Evolutionary conservation across 2,797 vertebrate species (phyloP).

Genomic region (Gephyroberyx darwinii): DNA sequence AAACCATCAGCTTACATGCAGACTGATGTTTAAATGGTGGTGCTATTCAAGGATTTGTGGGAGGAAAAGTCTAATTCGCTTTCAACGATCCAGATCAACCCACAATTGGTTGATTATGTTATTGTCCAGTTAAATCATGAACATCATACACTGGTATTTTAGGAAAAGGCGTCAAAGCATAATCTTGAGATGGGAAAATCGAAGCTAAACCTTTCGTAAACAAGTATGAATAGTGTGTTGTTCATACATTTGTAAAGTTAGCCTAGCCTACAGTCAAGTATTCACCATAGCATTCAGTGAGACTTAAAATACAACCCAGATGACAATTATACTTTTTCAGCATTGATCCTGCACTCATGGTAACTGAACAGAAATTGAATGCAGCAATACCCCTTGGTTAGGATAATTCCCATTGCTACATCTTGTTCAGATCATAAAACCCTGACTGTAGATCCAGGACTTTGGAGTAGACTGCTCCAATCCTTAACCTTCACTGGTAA

Average conservation of each 20-base stretch:
- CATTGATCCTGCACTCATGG: background rate
- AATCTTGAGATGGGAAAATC: conserved; percentile 56
- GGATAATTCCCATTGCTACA: background rate
- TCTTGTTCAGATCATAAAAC: background rate
- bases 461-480: too few relatives aligned
- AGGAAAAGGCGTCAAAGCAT: conserved; percentile 65
- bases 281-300: background rate
- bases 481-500: too few relatives aligned
- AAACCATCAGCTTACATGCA: conserved; percentile 70
- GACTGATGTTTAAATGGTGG: conserved; percentile 71
- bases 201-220: conserved; percentile 52
- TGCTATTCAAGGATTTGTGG: conserved; percentile 76
- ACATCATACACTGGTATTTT: conserved; percentile 75
- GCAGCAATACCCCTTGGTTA: background rate
- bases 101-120: conserved; percentile 68
- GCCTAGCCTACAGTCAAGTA: conserved; percentile 9
- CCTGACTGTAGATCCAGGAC: background rate
- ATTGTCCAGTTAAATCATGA: conserved; percentile 61
- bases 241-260: conserved; percentile 41
- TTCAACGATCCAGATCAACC: conserved; percentile 67
- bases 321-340: background rate
- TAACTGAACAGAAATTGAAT: background rate
- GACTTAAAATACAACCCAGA: conserved; percentile 23
- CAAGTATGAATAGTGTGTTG: conserved; percentile 45
- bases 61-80: conserved; percentile 59